These are phyloP conservation scores for Nematopogon swammerdamellus DNA, from an alignment of 2,888 invertebrate genomes.

Conservation along the genomic window DNA sequence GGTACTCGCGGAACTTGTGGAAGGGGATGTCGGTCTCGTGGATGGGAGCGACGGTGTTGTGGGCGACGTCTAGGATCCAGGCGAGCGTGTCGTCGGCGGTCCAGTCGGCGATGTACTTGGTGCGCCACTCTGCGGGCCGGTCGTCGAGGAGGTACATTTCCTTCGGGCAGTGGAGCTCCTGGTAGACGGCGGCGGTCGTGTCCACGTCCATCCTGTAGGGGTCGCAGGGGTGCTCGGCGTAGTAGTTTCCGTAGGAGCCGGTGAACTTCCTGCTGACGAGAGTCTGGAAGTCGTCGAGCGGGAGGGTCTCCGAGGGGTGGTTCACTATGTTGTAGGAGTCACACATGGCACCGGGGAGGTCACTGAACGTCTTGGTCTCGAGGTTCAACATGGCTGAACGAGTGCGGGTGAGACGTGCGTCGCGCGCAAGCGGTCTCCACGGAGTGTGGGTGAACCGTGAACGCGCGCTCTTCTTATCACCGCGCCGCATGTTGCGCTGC, in stretches of 20 bases:
- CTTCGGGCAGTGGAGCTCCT: constrained; percentile 34
- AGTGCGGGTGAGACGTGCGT: neutral
- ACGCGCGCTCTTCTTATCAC: neutral
- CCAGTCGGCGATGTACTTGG: constrained; percentile 53
- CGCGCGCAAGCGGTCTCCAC: too few species aligned
- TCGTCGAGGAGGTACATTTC: constrained; percentile 18
- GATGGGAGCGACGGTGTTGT: constrained; percentile 23
- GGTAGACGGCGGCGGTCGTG: constrained; percentile 34
- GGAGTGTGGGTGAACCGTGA: neutral
- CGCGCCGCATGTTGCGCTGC: too few species aligned
- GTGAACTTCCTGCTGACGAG: constrained; percentile 39
- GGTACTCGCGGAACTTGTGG: constrained; percentile 34
- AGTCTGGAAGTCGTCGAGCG: constrained; percentile 42
- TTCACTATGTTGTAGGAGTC: neutral
- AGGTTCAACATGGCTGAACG: neutral
- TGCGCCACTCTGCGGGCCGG: constrained; percentile 46
- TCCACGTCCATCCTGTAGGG: constrained; percentile 37
- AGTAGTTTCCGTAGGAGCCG: constrained; percentile 36
- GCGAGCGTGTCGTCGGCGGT: constrained; percentile 53
- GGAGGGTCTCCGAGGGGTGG: constrained; percentile 32
- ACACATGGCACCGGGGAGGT: neutral
- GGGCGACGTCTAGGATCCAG: constrained; percentile 47
- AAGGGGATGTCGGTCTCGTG: constrained; percentile 40
- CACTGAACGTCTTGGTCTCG: neutral
- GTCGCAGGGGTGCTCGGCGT: constrained; percentile 33